Evolutionary conservation across 2,113 vertebrate genomes (phyloP), one percentile per base, ranked within the genome.

Genomic region (Trogon surrucura): DNA sequence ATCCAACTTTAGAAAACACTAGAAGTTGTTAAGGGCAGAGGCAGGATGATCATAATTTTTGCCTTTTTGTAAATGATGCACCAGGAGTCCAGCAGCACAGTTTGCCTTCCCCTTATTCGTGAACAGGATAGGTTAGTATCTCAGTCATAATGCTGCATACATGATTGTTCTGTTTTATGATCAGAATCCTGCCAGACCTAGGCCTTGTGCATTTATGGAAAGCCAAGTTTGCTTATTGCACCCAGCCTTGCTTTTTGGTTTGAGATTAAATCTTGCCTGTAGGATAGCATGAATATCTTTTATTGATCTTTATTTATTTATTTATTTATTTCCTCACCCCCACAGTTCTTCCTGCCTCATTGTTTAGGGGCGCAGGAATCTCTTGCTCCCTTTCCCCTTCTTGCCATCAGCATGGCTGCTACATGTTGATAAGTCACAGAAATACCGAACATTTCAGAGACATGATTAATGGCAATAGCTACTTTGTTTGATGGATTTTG

Each of bases 401-500:
- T 26, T 80, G 44, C 58, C 69, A 95, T 50, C 38, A 84, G 36
- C 94, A 54, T 64, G 47, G 18, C 51, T 92, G 19, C 50, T 91
- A 25, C 16, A 48, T 29, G 47, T 77, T 92, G 45, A 8, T 77
- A 95, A 94, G 56, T 91, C 79, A 72, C 32, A 85, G 71, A 87
- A 94, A 82, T 69, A 66, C 25, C 48, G 66, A 74, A n/a, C 17
- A 71, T 18, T 95, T 89, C 71, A 81, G 58, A 56, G 47, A 95
- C 85, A 44, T 97, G 90, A 97, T 90, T 82, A 69, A 97, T 94
- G 56, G 82, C 51, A 93, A 50, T 23, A 91, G 78, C 57, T 89
- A 87, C 32, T 87, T 75, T 83, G 51, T 48, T 86, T 96, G 95
- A 97, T 88, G 89, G 83, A 96, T 96, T 96, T 95, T 97, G 95